Percentiles rank a stretch among this genome's conserved stretches.
phyloP scores from a whole-genome alignment of 2,888 invertebrate genomes.

The Heliconius ethilla region DNA sequence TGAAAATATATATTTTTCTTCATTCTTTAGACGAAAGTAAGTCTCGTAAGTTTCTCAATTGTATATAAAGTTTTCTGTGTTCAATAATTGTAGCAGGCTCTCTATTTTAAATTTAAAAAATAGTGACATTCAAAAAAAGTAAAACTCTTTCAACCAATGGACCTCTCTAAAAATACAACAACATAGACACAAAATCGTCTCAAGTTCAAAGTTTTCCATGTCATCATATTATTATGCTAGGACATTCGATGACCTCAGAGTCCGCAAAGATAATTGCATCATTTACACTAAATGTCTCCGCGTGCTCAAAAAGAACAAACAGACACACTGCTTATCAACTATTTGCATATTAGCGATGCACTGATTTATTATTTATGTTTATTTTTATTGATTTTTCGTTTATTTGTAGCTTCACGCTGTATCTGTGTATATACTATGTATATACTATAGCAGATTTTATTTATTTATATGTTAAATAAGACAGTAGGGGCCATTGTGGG shows the following conservation, averaged over 20 bases:
- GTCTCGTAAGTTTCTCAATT: too few relatives aligned
- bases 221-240: conserved; percentile 15
- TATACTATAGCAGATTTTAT: neutral
- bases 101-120: too few relatives aligned
- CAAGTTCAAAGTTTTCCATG: conserved; percentile 20
- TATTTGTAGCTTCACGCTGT: neutral
- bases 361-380: conserved; percentile 4
- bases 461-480: neutral
- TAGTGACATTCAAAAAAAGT: too few relatives aligned
- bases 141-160: too few relatives aligned
- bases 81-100: too few relatives aligned
- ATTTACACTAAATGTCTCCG: conserved; percentile 31
- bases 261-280: conserved; percentile 41
- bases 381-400: neutral
- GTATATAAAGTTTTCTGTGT: too few relatives aligned
- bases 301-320: conserved; percentile 10
- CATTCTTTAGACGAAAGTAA: neutral
- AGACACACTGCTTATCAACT: neutral
- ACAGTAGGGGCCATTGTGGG: neutral
- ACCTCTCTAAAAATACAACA: neutral
- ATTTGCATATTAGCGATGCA: conserved; percentile 20
- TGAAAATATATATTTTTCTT: neutral
- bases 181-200: neutral
- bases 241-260: conserved; percentile 42
- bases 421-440: too few relatives aligned